phyloP scores from a whole-genome alignment of 2,113 vertebrate species.

The Elephas maximus region DNA sequence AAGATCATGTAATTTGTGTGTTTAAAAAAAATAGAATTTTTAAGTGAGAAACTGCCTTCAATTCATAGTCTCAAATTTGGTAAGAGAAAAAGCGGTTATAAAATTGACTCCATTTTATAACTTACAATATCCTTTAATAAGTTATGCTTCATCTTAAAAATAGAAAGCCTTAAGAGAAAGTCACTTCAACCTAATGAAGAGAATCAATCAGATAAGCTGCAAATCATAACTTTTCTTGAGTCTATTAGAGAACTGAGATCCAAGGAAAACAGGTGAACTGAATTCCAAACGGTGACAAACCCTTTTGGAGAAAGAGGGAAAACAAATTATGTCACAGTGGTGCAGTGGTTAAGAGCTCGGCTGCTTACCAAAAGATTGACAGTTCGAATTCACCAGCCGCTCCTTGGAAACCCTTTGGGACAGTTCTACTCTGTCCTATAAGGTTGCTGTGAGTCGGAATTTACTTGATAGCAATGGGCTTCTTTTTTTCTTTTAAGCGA shows the following conservation, averaged over 20 bases:
- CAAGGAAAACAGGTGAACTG: too few species aligned
- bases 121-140: conserved; percentile 33
- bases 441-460: too few species aligned
- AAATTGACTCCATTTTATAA: conserved; percentile 12
- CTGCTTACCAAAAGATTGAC: too few species aligned
- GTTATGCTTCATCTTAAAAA: conserved; percentile 39
- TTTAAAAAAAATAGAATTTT: neutral
- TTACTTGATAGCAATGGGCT: too few species aligned
- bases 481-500: neutral
- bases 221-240: neutral
- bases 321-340: neutral
- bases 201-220: neutral
- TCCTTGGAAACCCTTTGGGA: too few species aligned
- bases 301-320: neutral
- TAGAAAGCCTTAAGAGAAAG: neutral
- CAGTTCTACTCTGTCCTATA: too few species aligned
- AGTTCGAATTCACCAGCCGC: too few species aligned
- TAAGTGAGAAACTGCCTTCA: neutral
- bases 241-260: neutral
- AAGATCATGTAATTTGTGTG: neutral
- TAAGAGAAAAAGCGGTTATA: conserved; percentile 2
- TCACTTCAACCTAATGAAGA: neutral
- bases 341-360: too few species aligned
- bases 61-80: neutral
- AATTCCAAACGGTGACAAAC: neutral